Conservation (phyloP, 2,113 vertebrate genomes). For the Chionis minor region DNA sequence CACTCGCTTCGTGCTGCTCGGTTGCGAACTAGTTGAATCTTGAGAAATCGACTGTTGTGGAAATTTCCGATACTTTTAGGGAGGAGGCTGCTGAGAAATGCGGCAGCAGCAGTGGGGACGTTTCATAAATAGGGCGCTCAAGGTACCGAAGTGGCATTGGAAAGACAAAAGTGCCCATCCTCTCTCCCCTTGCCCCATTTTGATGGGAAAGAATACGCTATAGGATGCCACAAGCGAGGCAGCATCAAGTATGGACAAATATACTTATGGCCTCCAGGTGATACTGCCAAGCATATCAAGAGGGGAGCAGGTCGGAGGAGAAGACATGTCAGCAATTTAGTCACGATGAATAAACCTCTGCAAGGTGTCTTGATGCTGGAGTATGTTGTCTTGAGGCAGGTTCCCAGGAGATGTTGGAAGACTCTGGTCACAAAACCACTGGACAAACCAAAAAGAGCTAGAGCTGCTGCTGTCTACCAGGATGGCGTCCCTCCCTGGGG, state of each 20-base stretch:
- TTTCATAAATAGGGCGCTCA: neutral
- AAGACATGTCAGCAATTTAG: neutral
- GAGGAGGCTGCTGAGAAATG: slow-evolving; percentile 1
- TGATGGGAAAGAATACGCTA: neutral
- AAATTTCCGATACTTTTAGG: slow-evolving; percentile 17
- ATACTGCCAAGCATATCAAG: neutral
- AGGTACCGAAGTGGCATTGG: neutral
- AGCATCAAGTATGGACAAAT: neutral
- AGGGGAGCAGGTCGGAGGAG: neutral
- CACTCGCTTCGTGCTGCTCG: neutral
- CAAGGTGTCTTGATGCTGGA: neutral
- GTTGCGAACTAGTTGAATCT: neutral
- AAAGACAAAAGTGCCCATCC: neutral
- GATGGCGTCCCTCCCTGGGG: neutral
- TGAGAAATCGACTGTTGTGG: slow-evolving; percentile 35
- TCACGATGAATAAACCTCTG: neutral
- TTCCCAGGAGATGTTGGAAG: neutral
- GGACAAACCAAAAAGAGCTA: neutral
- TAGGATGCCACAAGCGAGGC: neutral
- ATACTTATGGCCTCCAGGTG: neutral
- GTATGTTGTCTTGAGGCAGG: neutral
- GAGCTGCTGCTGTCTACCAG: neutral
- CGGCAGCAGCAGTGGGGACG: neutral
- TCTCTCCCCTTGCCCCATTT: neutral
- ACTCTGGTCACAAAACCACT: neutral